phyloP scores from a whole-genome alignment of 2,888 invertebrate species.

The Caenorhabditis sp. region DNA sequence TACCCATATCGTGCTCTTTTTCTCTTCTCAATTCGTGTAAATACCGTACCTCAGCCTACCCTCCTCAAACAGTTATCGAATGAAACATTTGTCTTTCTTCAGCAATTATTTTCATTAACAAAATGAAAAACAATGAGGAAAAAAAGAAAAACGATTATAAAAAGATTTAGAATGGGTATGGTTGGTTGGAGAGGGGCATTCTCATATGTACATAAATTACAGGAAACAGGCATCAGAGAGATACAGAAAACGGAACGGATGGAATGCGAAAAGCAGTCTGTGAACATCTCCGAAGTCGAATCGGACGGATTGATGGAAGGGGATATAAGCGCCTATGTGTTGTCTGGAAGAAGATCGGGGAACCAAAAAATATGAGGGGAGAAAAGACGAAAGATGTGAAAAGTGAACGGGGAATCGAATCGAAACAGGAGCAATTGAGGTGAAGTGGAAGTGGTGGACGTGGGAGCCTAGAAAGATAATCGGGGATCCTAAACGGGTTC shows the following conservation, averaged over 20 bases:
- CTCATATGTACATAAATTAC: constrained; percentile 53
- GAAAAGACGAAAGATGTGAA: constrained; percentile 7
- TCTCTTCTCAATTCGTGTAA: constrained; percentile 39
- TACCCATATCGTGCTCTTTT: background rate
- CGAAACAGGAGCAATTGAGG: constrained; percentile 30
- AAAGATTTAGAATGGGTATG: background rate
- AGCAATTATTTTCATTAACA: constrained; percentile 31
- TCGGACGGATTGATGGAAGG: background rate
- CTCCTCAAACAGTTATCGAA: constrained; percentile 21
- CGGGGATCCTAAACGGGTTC: constrained; percentile 24
- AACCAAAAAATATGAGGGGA: constrained; percentile 20
- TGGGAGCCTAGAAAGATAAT: constrained; percentile 32
- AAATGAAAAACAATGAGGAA: constrained; percentile 40
- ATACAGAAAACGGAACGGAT: background rate
- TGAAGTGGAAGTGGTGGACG: background rate
- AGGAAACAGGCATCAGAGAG: constrained; percentile 6
- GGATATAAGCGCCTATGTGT: constrained; percentile 52
- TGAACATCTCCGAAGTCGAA: constrained; percentile 1
- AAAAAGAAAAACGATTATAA: background rate
- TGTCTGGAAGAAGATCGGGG: constrained; percentile 37
- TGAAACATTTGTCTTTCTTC: constrained; percentile 1
- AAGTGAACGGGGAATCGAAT: constrained; percentile 36
- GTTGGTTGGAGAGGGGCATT: too few relatives aligned
- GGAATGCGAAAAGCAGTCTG: background rate
- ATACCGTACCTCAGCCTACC: constrained; percentile 42